Evolutionary conservation across 1,140 invertebrate genomes (phyloP), one percentile per base, ranked within the genome.

Genomic region (Tachypleus tridentatus): DNA sequence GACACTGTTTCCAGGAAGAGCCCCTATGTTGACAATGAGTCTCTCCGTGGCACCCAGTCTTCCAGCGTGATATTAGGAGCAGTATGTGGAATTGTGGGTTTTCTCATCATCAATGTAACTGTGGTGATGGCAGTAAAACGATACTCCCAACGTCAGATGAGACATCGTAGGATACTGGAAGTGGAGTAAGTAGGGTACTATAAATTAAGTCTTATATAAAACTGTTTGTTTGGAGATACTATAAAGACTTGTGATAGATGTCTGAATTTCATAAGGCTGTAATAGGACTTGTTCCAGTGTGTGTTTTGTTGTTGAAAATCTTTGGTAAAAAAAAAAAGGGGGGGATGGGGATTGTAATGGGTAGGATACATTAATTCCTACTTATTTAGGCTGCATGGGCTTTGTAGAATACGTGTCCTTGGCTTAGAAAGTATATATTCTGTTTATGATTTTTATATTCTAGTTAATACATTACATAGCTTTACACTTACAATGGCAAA

Each of bases 41-140:
- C 61, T 49, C 50, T 53, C 47, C 58, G 68, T 51, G 62, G 58
- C 51, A 62, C 66, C 11, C 62, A 61, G n/a, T 64, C 64, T 5
- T 66, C 64, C 4, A 64, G 59, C 60, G 68, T 69, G 4, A 66
- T 69, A 49, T 11, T 69, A 51, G 73, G 73, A 48, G 73, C 72
- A 9, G 69, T 72, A 51, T 74, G 73, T 60, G 73, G 73, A n/a
- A 72, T 74, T 49, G 70, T 74, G 8, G 73, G 73, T 1, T 74
- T 74, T 67, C 66, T 74, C 7, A 74, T 74, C 49, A 74, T 74
- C 58, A 74, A 74, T 66, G 68, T 74, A 5, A 74, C 73, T n/a
- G 70, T 74, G 47, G 73, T 74, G 6, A 73, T 74, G 67, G 73
- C 64, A 48, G 72, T 74, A n/a, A 29, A 72, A 57, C 71, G 72